These are phyloP conservation scores for Podarcis cretensis DNA, from an alignment of 2,113 vertebrate species.

Conservation along the genomic window DNA sequence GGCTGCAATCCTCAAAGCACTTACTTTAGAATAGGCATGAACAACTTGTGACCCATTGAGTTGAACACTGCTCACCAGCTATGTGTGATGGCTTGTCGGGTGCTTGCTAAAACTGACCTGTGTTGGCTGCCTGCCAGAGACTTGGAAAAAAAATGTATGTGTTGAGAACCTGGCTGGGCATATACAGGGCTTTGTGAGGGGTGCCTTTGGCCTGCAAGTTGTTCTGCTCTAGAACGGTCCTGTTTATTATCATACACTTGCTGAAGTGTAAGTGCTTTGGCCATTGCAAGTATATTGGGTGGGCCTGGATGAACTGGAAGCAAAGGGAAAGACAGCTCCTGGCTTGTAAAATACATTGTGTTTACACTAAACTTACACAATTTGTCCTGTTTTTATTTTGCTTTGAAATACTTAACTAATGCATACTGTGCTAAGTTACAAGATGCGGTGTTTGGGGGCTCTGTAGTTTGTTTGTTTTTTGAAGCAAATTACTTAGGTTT, in stretches of 20 bases:
- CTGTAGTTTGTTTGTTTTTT: constrained; percentile 73
- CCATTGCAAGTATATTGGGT: constrained; percentile 37
- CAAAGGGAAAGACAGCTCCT: constrained; percentile 70
- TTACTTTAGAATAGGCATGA: not conserved
- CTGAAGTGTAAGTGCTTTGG: not conserved
- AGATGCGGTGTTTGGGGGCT: constrained; percentile 61
- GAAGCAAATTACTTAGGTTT: constrained; percentile 61
- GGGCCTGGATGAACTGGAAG: constrained; percentile 73
- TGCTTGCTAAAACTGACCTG: not conserved
- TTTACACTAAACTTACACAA: constrained; percentile 70
- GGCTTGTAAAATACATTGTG: constrained; percentile 77
- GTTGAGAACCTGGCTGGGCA: not conserved
- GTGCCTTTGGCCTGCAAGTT: not conserved
- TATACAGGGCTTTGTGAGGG: too few species aligned
- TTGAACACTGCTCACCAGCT: not conserved
- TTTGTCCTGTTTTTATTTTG: constrained; percentile 69
- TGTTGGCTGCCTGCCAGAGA: not conserved
- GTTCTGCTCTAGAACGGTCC: not conserved
- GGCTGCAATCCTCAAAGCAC: not conserved
- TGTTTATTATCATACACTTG: not conserved
- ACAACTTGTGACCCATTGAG: too few species aligned
- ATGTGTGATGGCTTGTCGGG: not conserved
- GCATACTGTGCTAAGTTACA: constrained; percentile 63
- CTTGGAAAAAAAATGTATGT: not conserved
- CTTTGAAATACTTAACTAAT: constrained; percentile 63